Evolutionary conservation across 2,797 vertebrate genomes (phyloP).

Genomic region (Vireo griseus): DNA sequence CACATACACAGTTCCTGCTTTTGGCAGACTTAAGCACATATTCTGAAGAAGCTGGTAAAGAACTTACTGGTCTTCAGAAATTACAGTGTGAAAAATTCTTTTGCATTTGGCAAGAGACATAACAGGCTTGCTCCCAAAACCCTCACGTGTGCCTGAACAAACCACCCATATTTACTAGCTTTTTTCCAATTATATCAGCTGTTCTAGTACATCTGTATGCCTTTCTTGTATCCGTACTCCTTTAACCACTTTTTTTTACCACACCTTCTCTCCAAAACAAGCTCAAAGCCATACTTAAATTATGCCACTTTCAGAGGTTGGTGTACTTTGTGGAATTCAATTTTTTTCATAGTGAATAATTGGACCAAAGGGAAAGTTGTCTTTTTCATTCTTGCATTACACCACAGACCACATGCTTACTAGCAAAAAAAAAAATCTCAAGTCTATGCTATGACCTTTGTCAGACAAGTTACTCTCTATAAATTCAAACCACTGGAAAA

Average conservation of each 20-base stretch:
- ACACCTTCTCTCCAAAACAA: not conserved
- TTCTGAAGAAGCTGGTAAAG: not conserved
- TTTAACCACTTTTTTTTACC: not conserved
- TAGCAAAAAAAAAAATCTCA: not conserved
- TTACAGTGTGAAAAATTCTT: not conserved
- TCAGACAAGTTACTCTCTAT: not conserved
- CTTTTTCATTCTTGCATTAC: not conserved
- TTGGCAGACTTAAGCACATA: not conserved
- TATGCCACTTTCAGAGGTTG: not conserved
- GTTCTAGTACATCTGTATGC: not conserved
- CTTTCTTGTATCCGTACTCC: not conserved
- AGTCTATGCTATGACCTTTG: not conserved
- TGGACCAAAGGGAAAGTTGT: not conserved
- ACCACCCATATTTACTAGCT: accelerated
- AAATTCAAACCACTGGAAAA: not conserved
- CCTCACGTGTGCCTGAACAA: accelerated
- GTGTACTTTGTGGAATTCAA: not conserved
- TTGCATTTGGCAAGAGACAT: not conserved
- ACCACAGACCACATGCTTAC: not conserved
- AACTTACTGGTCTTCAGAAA: not conserved
- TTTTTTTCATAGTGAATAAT: not conserved
- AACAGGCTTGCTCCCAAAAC: not conserved
- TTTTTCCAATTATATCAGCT: not conserved
- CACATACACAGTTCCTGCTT: not conserved
- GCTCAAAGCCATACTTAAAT: not conserved